Evolutionary conservation across 2,113 vertebrate genomes (phyloP).

Genomic region (Sialia sialis): DNA sequence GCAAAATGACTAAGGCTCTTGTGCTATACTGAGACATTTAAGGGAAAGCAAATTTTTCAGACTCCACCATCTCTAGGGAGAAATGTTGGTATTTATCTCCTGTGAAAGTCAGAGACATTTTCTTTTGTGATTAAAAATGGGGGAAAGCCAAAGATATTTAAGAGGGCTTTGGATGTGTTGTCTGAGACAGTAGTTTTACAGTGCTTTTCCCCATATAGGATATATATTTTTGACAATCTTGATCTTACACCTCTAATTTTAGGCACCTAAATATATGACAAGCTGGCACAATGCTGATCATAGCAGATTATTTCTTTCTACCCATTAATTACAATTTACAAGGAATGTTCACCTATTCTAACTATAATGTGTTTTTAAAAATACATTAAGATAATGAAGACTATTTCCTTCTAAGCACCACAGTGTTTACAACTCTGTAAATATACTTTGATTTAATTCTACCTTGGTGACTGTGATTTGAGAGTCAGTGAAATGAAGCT

Average conservation of each 20-base stretch:
- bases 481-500: background rate
- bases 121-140: background rate
- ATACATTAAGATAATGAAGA: background rate
- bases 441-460: background rate
- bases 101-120: background rate
- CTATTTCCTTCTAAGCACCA: background rate
- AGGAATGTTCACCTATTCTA: background rate
- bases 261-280: background rate
- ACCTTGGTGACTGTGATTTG: background rate
- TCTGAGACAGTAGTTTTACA: background rate
- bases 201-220: background rate
- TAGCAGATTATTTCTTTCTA: background rate
- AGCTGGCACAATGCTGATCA: background rate
- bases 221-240: background rate
- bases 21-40: background rate
- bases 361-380: background rate
- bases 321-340: background rate
- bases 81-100: background rate
- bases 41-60: background rate
- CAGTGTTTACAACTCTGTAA: background rate
- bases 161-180: background rate
- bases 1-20: background rate
- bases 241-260: background rate
- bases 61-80: background rate
- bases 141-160: background rate